Conservation (phyloP, 2,888 invertebrate species). For the Ellobium chinense region DNA sequence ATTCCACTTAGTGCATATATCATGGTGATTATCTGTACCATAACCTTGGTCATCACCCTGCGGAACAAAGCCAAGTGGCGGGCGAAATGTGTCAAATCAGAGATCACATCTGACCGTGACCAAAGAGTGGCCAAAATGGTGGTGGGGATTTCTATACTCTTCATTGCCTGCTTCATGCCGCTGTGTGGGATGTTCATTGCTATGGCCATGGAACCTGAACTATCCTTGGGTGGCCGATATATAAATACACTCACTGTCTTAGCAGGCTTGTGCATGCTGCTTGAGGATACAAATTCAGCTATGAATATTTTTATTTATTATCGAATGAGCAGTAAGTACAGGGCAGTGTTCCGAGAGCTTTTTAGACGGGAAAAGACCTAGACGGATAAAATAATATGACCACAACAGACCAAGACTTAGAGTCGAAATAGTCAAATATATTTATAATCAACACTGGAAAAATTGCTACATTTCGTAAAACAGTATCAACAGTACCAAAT, state of each 20-base stretch:
- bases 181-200: not conserved
- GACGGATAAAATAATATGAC: too few relatives aligned
- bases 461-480: too few relatives aligned
- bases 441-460: not conserved
- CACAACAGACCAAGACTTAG: too few relatives aligned
- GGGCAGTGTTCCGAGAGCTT: not conserved
- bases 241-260: not conserved
- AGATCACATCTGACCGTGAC: not conserved
- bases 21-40: not conserved
- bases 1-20: not conserved
- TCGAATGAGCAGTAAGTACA: not conserved
- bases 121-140: slow-evolving; percentile 14
- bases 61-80: not conserved
- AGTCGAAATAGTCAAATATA: too few relatives aligned
- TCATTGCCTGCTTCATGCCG: slow-evolving; percentile 11
- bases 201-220: not conserved
- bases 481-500: not conserved
- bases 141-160: not conserved
- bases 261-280: not conserved
- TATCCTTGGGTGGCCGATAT: not conserved
- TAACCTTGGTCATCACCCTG: not conserved
- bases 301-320: slow-evolving; percentile 25
- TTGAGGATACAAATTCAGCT: not conserved
- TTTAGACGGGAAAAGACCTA: too few relatives aligned
- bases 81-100: not conserved